A percentile compares a stretch with the other conserved stretches of the same genome.
phyloP scores from a whole-genome alignment of 2,888 invertebrate species.

The Caenorhabditis sulstoni region DNA sequence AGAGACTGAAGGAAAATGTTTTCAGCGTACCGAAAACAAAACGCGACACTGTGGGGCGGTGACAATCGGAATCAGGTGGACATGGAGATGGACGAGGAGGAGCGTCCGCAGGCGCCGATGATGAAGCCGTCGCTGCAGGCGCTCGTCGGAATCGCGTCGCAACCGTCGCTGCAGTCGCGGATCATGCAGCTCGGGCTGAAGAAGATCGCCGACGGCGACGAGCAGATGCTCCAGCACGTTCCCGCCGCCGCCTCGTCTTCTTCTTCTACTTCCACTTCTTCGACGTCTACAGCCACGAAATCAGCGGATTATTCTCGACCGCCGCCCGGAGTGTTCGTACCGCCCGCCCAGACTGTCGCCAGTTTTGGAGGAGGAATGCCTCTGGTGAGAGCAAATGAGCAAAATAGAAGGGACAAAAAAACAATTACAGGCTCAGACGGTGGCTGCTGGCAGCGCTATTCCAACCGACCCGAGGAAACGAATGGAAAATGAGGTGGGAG shows the following conservation, averaged over 20 bases:
- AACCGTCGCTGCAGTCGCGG: constrained; percentile 53
- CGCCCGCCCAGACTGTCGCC: background rate
- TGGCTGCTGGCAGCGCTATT: background rate
- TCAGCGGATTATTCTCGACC: background rate
- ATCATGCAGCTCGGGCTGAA: constrained; percentile 55
- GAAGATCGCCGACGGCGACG: constrained; percentile 40
- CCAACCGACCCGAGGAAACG: constrained; percentile 27
- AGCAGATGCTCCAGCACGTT: constrained; percentile 24
- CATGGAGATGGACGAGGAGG: constrained; percentile 63
- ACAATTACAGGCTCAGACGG: constrained; percentile 1
- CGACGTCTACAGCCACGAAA: background rate
- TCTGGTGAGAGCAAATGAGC: no score
- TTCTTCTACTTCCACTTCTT: no score
- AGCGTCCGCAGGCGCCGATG: constrained; percentile 42
- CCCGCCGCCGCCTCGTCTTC: background rate
- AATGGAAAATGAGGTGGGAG: background rate
- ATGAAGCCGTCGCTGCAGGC: constrained; percentile 48
- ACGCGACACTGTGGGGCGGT: constrained; percentile 19
- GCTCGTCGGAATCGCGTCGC: constrained; percentile 43
- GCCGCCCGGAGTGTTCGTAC: constrained; percentile 1
- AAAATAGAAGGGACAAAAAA: no score
- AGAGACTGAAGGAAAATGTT: no score
- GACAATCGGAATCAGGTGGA: constrained; percentile 51
- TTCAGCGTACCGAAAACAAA: constrained; percentile 8
- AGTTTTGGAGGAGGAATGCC: no score